These are phyloP conservation scores for Remorina albescens DNA, from an alignment of 2,797 vertebrate genomes.

Conservation along the genomic window DNA sequence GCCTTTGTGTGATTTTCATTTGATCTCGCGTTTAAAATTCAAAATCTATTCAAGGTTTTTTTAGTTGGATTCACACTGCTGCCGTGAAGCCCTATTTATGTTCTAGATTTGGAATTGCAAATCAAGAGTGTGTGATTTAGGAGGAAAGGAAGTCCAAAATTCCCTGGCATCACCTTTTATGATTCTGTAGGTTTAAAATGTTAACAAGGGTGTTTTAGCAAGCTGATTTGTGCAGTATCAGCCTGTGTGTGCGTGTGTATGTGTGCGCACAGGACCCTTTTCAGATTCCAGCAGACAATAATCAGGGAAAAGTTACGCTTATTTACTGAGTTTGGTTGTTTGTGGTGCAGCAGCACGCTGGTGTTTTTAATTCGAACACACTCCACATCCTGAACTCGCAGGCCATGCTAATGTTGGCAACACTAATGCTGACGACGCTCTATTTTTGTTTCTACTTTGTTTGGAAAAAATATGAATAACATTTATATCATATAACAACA, in stretches of 20 bases:
- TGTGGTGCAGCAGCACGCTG: background rate
- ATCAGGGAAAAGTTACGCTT: slow-evolving; percentile 48
- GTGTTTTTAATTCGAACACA: slow-evolving; percentile 34
- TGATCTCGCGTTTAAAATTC: slow-evolving; percentile 90
- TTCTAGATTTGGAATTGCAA: slow-evolving; percentile 85
- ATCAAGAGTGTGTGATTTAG: slow-evolving; percentile 80
- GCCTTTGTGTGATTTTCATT: slow-evolving; percentile 89
- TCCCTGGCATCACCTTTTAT: slow-evolving; percentile 81
- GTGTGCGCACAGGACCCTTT: slow-evolving; percentile 12
- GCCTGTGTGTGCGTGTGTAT: slow-evolving; percentile 44
- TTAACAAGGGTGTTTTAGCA: slow-evolving; percentile 84
- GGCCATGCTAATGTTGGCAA: background rate
- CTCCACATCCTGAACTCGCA: background rate
- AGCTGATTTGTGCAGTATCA: slow-evolving; percentile 79
- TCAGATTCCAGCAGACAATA: slow-evolving; percentile 56
- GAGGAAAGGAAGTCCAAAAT: slow-evolving; percentile 76
- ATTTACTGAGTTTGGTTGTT: slow-evolving; percentile 28
- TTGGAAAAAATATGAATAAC: background rate
- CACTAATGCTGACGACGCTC: too few relatives aligned
- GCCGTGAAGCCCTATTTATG: slow-evolving; percentile 84
- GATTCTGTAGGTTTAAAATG: slow-evolving; percentile 83
- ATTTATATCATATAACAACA: slow-evolving; percentile 1
- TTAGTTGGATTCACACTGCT: slow-evolving; percentile 82
- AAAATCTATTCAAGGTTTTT: slow-evolving; percentile 89
- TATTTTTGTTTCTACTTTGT: background rate